phyloP scores from a whole-genome alignment of 2,113 vertebrate species.

The Aptenodytes patagonicus region DNA sequence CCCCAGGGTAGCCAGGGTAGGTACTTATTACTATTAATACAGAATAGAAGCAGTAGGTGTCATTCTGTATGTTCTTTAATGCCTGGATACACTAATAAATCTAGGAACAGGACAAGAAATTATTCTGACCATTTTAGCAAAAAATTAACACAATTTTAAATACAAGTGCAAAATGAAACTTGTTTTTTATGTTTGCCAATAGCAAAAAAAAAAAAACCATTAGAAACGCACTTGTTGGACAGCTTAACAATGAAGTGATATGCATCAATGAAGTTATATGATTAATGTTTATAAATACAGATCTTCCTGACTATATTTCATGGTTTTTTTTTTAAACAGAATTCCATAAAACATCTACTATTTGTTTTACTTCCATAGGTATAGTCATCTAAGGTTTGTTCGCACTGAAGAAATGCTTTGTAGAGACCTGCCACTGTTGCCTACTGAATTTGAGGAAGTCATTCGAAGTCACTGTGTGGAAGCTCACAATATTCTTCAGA shows the following conservation, averaged over 20 bases:
- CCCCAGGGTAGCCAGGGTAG: not conserved
- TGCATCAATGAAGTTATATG: not conserved
- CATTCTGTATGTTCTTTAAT: not conserved
- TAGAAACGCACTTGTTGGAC: not conserved
- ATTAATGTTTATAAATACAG: not conserved
- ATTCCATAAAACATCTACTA: not conserved
- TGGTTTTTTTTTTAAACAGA: not conserved
- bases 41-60: not conserved
- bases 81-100: not conserved
- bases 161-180: not conserved
- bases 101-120: not conserved
- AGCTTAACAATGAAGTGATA: not conserved
- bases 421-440: constrained; percentile 76
- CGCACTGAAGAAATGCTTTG: constrained; percentile 72
- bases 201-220: not conserved
- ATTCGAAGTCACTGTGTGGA: constrained; percentile 78
- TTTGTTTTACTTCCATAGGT: constrained; percentile 67
- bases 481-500: constrained; percentile 72
- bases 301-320: not conserved
- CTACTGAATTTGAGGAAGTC: constrained; percentile 72
- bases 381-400: constrained; percentile 82
- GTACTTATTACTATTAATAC: not conserved
- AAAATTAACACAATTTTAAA: not conserved
- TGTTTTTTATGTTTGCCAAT: not conserved
- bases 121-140: not conserved